phyloP scores from a whole-genome alignment of 2,113 vertebrate species.

The Nibea coibor region DNA sequence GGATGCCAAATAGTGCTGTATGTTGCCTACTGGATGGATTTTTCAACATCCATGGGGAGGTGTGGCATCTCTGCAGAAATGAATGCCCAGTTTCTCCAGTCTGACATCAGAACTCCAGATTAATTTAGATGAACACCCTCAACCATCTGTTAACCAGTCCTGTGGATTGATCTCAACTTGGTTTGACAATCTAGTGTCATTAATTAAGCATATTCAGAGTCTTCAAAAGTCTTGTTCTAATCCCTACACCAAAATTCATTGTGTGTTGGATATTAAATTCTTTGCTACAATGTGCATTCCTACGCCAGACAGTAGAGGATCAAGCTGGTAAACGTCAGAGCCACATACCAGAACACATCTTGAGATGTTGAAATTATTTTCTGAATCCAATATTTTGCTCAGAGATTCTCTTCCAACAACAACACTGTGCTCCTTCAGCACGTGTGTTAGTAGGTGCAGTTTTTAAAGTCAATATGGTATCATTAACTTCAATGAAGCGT shows the following conservation, averaged over 20 bases:
- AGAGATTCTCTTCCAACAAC: conserved; percentile 29
- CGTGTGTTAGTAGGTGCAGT: conserved; percentile 28
- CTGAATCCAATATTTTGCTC: conserved; percentile 28
- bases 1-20: not conserved
- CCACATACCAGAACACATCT: conserved; percentile 14
- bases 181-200: not conserved
- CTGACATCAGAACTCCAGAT: not conserved
- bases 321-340: not conserved
- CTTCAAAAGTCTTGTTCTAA: not conserved
- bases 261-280: not conserved
- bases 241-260: too few relatives aligned
- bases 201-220: not conserved
- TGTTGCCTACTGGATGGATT: not conserved
- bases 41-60: not conserved
- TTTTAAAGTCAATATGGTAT: conserved; percentile 26
- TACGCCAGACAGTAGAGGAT: not conserved
- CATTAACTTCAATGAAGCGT: conserved; percentile 46
- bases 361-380: conserved; percentile 15
- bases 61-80: not conserved
- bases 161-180: not conserved
- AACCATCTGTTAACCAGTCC: not conserved
- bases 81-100: not conserved
- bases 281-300: not conserved
- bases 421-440: conserved; percentile 34
- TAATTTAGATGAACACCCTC: not conserved